A percentile compares a stretch with the other conserved stretches of the same genome.
phyloP scores from a whole-genome alignment of 2,113 vertebrate species.

The Microtus pennsylvanicus region DNA sequence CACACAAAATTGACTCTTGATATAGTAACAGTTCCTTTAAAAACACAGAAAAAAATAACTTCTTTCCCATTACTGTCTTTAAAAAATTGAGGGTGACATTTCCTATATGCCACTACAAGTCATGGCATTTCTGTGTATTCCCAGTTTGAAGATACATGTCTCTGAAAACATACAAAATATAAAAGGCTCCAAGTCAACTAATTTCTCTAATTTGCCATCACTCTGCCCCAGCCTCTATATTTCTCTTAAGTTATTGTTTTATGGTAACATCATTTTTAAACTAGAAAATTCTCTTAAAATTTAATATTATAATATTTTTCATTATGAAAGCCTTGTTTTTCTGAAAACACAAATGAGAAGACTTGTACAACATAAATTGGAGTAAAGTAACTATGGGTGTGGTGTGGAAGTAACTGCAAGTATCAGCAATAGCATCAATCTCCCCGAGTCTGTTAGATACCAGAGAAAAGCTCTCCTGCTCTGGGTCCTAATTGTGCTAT shows the following conservation, averaged over 20 bases:
- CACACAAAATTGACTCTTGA: neutral
- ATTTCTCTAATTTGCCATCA: neutral
- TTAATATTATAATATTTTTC: neutral
- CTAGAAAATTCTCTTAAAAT: neutral
- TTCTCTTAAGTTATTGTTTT: neutral
- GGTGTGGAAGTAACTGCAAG: neutral
- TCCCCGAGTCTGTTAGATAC: neutral
- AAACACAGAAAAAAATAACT: neutral
- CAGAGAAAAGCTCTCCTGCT: neutral
- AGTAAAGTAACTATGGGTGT: neutral
- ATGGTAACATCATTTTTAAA: neutral
- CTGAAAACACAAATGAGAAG: neutral
- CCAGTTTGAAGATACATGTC: slow-evolving; percentile 18
- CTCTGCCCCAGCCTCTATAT: accelerated
- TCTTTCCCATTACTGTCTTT: neutral
- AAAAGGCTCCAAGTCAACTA: neutral
- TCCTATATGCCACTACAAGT: neutral
- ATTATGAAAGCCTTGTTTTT: neutral
- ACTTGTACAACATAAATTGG: neutral
- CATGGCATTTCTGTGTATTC: neutral
- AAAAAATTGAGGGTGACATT: neutral
- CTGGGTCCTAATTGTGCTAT: neutral
- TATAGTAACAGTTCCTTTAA: neutral
- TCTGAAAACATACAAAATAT: neutral
- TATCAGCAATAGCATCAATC: neutral